Evolutionary conservation across 2,797 vertebrate genomes (phyloP).

Genomic region (Hipposideros larvatus): DNA sequence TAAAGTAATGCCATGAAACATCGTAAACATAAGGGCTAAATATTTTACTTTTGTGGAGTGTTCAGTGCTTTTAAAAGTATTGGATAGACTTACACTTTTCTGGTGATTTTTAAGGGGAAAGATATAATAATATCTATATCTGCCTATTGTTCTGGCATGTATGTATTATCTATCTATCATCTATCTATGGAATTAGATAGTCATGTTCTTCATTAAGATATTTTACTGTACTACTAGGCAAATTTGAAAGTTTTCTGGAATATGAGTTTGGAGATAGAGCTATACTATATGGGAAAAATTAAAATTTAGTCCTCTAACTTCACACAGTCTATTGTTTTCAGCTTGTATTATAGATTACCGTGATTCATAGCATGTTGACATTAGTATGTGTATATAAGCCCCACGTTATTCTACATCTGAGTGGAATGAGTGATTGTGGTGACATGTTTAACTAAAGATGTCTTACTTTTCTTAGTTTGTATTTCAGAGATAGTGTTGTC

Average conservation of each 20-base stretch:
- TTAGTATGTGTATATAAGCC: not conserved
- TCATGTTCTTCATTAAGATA: not conserved
- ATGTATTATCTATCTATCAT: not conserved
- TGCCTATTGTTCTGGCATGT: not conserved
- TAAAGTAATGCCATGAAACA: not conserved
- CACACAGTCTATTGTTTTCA: not conserved
- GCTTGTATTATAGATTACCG: not conserved
- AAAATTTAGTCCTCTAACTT: constrained; percentile 30
- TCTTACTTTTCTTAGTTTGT: constrained; percentile 41
- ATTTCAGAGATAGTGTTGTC: not conserved
- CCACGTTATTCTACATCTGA: not conserved
- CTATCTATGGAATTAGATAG: not conserved
- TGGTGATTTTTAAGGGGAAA: not conserved
- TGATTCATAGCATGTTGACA: not conserved
- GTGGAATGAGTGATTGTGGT: not conserved
- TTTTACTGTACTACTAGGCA: not conserved
- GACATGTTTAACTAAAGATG: not conserved
- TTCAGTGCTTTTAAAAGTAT: not conserved
- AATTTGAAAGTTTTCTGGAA: not conserved
- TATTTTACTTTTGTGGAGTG: not conserved
- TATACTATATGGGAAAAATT: not conserved
- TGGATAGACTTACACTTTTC: not conserved
- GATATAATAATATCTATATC: not conserved
- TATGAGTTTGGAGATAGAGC: constrained; percentile 19
- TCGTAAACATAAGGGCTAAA: constrained; percentile 26